phyloP scores from a whole-genome alignment of 2,888 invertebrate genomes.

The Conistra vaccinii region DNA sequence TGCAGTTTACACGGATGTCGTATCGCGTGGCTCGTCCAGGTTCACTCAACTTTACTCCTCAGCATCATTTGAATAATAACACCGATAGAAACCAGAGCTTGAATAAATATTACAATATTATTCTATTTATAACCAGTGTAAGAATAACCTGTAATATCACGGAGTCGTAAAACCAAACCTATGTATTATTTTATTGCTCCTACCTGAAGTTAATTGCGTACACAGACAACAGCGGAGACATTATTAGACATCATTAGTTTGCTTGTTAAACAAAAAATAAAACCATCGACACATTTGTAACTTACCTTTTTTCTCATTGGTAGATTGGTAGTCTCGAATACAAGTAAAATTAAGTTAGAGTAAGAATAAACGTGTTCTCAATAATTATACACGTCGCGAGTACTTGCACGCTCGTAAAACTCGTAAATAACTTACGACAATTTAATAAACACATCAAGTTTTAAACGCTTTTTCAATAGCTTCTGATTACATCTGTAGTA shows the following conservation, averaged over 20 bases:
- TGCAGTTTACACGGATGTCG: constrained; percentile 65
- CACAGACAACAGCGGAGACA: constrained; percentile 10
- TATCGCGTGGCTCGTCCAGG: constrained; percentile 47
- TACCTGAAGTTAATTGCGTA: constrained; percentile 29
- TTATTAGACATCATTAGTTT: constrained; percentile 28
- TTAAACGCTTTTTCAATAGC: constrained; percentile 87
- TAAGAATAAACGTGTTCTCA: constrained; percentile 65
- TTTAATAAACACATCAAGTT: constrained; percentile 89
- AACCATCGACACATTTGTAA: constrained; percentile 18
- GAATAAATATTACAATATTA: constrained; percentile 51
- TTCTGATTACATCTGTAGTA: constrained; percentile 82
- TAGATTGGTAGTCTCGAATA: constrained; percentile 6
- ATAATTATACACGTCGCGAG: constrained; percentile 70
- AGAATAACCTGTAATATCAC: constrained; percentile 31
- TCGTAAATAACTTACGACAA: constrained; percentile 87
- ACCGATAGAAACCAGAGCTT: constrained; percentile 46
- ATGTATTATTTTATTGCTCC: constrained; percentile 37
- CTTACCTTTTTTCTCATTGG: constrained; percentile 8
- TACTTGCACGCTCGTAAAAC: constrained; percentile 66
- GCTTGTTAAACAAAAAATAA: constrained; percentile 32
- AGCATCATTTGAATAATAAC: constrained; percentile 49
- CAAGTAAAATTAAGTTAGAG: constrained; percentile 28
- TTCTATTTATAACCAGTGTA: constrained; percentile 38
- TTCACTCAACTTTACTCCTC: constrained; percentile 63
- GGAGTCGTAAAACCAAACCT: constrained; percentile 27